A percentile compares a stretch with the other conserved stretches of the same genome.
Evolutionary conservation across 2,888 invertebrate species (phyloP).

Genomic region (Atrina japonica): DNA sequence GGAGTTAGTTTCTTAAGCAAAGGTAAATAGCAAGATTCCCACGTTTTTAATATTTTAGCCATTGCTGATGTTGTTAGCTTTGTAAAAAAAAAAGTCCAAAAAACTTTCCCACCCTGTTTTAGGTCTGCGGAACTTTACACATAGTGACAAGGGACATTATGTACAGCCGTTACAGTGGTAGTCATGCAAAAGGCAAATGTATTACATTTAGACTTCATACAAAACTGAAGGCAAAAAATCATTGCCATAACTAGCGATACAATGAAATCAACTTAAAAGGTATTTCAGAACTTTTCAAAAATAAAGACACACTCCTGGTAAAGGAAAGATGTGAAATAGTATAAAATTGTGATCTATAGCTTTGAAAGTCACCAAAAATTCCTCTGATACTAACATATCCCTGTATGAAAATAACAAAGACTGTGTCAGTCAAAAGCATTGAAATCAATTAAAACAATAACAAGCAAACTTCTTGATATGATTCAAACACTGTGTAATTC

Average conservation of each 20-base stretch:
- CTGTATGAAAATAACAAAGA: slow-evolving; percentile 26
- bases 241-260: background rate
- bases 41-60: too few species aligned
- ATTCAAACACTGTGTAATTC: too few species aligned
- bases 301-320: slow-evolving; percentile 21
- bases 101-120: too few species aligned
- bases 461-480: background rate
- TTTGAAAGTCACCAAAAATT: slow-evolving; percentile 19
- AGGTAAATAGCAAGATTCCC: too few species aligned
- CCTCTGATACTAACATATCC: slow-evolving; percentile 33
- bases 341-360: slow-evolving; percentile 17
- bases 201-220: too few species aligned
- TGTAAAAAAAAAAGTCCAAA: too few species aligned
- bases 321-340: slow-evolving; percentile 17
- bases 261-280: background rate
- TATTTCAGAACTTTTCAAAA: slow-evolving; percentile 4
- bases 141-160: too few species aligned
- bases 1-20: too few species aligned
- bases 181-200: background rate
- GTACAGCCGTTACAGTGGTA: background rate
- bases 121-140: too few species aligned
- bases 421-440: slow-evolving; percentile 4
- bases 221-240: background rate
- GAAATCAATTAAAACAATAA: too few species aligned
- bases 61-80: too few species aligned